Evolutionary conservation across 2,113 vertebrate genomes (phyloP).

Genomic region (Colius striatus): DNA sequence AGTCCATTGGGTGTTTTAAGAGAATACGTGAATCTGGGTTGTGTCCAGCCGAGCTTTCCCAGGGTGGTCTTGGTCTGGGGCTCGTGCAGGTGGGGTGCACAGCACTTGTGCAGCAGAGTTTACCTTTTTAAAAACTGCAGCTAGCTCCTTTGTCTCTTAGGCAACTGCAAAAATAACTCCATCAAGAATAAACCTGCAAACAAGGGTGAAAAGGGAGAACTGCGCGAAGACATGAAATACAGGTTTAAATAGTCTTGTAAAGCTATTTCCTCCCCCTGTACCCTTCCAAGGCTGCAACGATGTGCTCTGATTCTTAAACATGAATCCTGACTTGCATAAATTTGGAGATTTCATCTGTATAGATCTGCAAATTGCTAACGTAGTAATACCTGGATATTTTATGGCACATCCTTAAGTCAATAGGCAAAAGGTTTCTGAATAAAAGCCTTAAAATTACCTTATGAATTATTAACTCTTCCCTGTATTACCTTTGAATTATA

Average conservation of each 20-base stretch:
- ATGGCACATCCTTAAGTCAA: constrained; percentile 78
- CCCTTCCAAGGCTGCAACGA: constrained; percentile 30
- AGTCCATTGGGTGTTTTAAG: not conserved
- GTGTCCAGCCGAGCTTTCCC: not conserved
- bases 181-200: constrained; percentile 66
- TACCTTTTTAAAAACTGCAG: constrained; percentile 32
- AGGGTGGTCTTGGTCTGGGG: not conserved
- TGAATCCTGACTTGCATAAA: constrained; percentile 62
- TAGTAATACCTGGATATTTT: constrained; percentile 75
- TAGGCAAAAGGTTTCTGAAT: constrained; percentile 77
- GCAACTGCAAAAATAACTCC: constrained; percentile 63
- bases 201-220: constrained; percentile 60
- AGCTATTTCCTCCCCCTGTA: constrained; percentile 52
- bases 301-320: constrained; percentile 52
- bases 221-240: constrained; percentile 60
- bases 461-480: constrained; percentile 81
- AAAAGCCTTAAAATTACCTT: constrained; percentile 79
- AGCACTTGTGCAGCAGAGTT: not conserved
- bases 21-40: accelerated
- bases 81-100: not conserved
- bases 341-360: constrained; percentile 44
- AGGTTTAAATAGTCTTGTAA: constrained; percentile 52
- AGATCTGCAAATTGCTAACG: constrained; percentile 56
- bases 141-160: constrained; percentile 57
- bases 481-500: constrained; percentile 78